phyloP scores from a whole-genome alignment of 1,140 invertebrate species.

The Heterodera carotae region DNA sequence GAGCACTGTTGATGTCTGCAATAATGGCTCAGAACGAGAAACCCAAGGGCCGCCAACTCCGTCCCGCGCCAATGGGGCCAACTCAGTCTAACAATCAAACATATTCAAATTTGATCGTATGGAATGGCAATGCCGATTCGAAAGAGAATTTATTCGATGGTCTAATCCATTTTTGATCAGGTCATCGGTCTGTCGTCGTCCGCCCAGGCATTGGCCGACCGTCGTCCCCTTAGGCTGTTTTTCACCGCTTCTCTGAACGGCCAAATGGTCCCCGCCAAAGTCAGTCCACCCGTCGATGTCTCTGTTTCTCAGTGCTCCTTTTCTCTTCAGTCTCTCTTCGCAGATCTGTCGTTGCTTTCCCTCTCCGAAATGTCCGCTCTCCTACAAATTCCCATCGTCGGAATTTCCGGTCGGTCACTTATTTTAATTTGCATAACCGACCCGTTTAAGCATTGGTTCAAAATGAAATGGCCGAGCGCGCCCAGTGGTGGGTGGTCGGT shows the following conservation, averaged over 20 bases:
- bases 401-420: constrained; percentile 27
- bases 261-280: constrained; percentile 18
- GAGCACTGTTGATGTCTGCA: no score
- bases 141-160: not conserved
- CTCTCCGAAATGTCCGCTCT: constrained; percentile 39
- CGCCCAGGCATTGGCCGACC: not conserved
- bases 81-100: no score
- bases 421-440: not conserved
- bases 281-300: not conserved
- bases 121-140: not conserved
- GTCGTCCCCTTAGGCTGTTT: not conserved
- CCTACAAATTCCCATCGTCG: constrained; percentile 32
- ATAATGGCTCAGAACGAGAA: no score
- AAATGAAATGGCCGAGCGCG: constrained; percentile 16
- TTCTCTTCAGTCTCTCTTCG: constrained; percentile 29
- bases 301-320: not conserved
- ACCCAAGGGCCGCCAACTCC: no score
- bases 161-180: not conserved
- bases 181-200: constrained; percentile 18
- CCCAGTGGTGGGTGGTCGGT: constrained; percentile 43
- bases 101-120: no score
- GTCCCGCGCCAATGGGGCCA: no score
- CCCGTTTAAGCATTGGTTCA: constrained; percentile 37
- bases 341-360: constrained; percentile 33
- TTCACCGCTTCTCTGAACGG: constrained; percentile 12